Conservation (phyloP, 2,113 vertebrate genomes). For the Ammodytes dubius region DNA sequence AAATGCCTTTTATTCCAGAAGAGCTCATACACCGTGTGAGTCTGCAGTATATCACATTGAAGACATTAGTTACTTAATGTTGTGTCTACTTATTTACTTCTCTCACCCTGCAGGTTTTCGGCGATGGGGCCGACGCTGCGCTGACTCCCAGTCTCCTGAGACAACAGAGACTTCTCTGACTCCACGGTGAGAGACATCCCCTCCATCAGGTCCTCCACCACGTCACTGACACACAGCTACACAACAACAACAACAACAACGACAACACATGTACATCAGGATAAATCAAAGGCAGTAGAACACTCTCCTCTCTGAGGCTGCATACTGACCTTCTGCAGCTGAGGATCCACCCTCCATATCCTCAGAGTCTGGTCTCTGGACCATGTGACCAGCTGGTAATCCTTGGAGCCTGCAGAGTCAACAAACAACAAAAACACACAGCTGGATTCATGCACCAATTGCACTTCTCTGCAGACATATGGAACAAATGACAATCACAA, state of each 20-base stretch:
- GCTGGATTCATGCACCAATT: not conserved
- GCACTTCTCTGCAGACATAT: no score
- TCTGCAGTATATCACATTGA: no score
- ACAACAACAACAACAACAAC: constrained; percentile 19
- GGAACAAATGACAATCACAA: no score
- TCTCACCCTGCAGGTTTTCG: constrained; percentile 77
- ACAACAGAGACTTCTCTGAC: constrained; percentile 88
- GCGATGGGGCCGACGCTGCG: constrained; percentile 79
- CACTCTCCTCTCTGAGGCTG: fast-evolving
- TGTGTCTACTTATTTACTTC: no score
- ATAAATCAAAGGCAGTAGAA: not conserved
- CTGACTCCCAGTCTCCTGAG: constrained; percentile 87
- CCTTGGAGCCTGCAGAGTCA: constrained; percentile 88
- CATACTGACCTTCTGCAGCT: constrained; percentile 92
- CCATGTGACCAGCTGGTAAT: constrained; percentile 97
- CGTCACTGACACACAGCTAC: constrained; percentile 94
- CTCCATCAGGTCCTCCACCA: constrained; percentile 92
- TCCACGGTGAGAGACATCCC: constrained; percentile 91
- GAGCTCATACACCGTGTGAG: no score
- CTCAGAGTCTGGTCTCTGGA: constrained; percentile 97
- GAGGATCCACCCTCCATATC: constrained; percentile 96
- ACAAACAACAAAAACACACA: not conserved
- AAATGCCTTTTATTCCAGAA: no score
- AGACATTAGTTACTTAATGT: no score
- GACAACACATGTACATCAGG: not conserved